Conservation (phyloP, 2,797 vertebrate genomes). For the Mastacembelus armatus region DNA sequence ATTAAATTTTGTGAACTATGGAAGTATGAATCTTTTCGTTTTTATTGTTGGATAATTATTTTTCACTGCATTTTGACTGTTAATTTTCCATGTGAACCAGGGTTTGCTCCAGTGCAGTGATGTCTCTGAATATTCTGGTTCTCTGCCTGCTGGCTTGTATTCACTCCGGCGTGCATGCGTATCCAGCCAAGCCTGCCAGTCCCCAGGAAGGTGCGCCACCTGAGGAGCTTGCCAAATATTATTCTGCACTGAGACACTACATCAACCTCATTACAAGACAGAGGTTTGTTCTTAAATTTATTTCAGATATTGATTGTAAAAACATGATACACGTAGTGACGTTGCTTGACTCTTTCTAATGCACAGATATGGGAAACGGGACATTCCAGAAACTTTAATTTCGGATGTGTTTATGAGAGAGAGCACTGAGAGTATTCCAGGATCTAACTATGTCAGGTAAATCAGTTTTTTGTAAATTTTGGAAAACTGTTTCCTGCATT, state of each 20-base stretch:
- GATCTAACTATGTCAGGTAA: slow-evolving; percentile 84
- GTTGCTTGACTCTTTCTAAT: slow-evolving; percentile 24
- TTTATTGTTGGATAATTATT: slow-evolving; percentile 1
- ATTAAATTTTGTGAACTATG: neutral
- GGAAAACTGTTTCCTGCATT: neutral
- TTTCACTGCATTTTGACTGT: slow-evolving; percentile 29
- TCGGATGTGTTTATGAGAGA: slow-evolving; percentile 90
- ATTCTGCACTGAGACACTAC: slow-evolving; percentile 93
- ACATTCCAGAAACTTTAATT: slow-evolving; percentile 88
- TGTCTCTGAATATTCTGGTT: slow-evolving; percentile 84
- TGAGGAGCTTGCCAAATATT: slow-evolving; percentile 93
- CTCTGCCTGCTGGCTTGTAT: slow-evolving; percentile 88
- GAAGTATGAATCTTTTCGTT: neutral
- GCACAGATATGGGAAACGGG: slow-evolving; percentile 93
- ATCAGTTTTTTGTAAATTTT: neutral
- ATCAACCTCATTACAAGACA: slow-evolving; percentile 97
- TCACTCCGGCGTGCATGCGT: slow-evolving; percentile 86
- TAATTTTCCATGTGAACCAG: slow-evolving; percentile 70
- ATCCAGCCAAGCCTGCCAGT: slow-evolving; percentile 91
- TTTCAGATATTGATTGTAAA: neutral
- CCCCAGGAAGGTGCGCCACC: slow-evolving; percentile 89
- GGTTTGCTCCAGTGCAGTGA: slow-evolving; percentile 83
- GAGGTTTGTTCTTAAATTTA: slow-evolving; percentile 83
- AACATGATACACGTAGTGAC: neutral
- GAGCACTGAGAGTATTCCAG: slow-evolving; percentile 89